Evolutionary conservation across 1,140 invertebrate genomes (phyloP), one percentile per base, ranked within the genome.

Genomic region (Druon quercuslanigerum): DNA sequence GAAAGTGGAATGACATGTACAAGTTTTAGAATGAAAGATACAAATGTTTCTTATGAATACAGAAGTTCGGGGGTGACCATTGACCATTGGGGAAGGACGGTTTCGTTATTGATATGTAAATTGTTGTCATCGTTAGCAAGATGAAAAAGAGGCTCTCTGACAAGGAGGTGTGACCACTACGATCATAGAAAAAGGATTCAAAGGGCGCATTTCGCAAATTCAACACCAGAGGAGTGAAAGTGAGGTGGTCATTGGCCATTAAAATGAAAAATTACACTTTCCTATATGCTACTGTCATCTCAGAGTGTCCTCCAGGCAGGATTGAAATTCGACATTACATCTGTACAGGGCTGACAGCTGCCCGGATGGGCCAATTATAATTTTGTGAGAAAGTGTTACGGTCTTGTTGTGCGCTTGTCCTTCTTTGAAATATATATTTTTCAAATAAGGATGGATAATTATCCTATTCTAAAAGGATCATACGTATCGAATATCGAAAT

Each of bases 241-340:
- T 25, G 71, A 56, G 77, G 71, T 82, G 83, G 83, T 79, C 81
- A 85, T 79, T 78, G 79, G 81, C 87, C 85, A 84, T 87, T 87
- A 87, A 87, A 85, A 83, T 86, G 85, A 87, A 85, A 85, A 85
- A 85, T 85, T 84, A 83, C 73, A 46, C 76, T 78, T 80, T 78
- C 74, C 71, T 46, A 11, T 46, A 46, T 33, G 25, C 40, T 83
- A 57, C 74, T 74, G 76, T 81, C 40, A 74, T 78, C 60, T 70
- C 56, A 46, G 60, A 46, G 6, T 60, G 16, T 4, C 7, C 52
- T 56, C 46, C 52, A 46, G 80, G 71, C 73, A 66, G 56, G 51
- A 85, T 85, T 76, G 77, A 83, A 83, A 81, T 81, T 66, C 40
- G 25, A 66, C 77, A 77, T 81, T 81, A 79, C 84, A 85, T 85